Evolutionary conservation across 2,797 vertebrate genomes (phyloP), one percentile per base, ranked within the genome.

Genomic region (Halcyon badia): DNA sequence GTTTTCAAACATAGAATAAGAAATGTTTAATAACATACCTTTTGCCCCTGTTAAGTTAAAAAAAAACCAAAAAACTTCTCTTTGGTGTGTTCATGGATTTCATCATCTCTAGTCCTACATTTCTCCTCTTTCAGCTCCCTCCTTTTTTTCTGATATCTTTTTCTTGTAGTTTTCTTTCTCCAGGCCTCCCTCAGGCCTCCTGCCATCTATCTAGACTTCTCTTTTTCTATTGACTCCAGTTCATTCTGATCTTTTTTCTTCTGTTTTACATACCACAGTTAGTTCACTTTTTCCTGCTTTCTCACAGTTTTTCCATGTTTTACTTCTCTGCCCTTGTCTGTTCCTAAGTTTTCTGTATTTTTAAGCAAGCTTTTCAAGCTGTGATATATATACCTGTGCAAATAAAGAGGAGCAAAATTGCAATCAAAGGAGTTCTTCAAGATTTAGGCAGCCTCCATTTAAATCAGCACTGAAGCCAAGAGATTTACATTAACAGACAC

Each of bases 111-210:
- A 94, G 72, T 89, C 58, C 57, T 87, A 89, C n/a, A 71, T 72
- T 77, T 72, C 54, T 89, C 7, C 13, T 65, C 19, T 83, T 83
- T 89, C 68, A 69, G 48, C 9, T 57, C 42, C n/a, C 42, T 91
- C 33, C 31, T 69, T 86, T 90, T 71, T 79, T 93, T 52, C 82
- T 92, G 64, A 90, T 94, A 87, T 84, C 14, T 39, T 89, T 95
- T 94, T 84, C 71, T 94, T 94, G 76, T 64, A 57, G 41, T 83
- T 95, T 87, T 96, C 75, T 96, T 93, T 96, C 96, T 96, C 86
- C 87, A 76, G 93, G 95, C 93, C 83, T 93, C 91, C 89, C 91
- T 87, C 90, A 92, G 96, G 94, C 94, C 87, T 90, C 58, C 75
- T 89, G 57, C 78, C 64, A 83, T 94, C 60, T 76, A 89, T 49